Evolutionary conservation across 2,797 vertebrate species (phyloP), one percentile per base, ranked within the genome.

Genomic region (Pogoniulus pusillus): DNA sequence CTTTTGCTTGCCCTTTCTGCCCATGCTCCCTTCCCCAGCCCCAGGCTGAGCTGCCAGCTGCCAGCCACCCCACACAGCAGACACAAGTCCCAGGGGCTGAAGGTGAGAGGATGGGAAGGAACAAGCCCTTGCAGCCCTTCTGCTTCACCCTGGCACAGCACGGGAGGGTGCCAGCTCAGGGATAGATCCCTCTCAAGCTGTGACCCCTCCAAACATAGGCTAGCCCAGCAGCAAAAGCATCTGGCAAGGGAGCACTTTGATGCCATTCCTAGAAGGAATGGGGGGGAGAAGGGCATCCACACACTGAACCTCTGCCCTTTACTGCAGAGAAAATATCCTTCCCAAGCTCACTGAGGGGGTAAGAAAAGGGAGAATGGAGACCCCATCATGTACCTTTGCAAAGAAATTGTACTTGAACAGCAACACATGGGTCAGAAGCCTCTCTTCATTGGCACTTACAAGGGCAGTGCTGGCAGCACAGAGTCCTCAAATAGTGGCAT

Each of bases 341-440:
- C n/a, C 15, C 45, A 84, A 87, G 62, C 34, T 62, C 37, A 45
- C 3, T 5, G 14, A 2, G 13, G 26, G 34, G 32, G 27, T 41
- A 41, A 41, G 39, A 41, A 41, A 41, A 12, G 13, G 47, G 32
- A 29, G 51, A 54, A 32, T 1, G 37, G 55, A 37, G 79, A 55
- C 39, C 34, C 51, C 37, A 16, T 7, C 63, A 1, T 5, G 10
- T 8, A 12, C 63, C 51, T 34, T 14, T n/a, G 53, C 58, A 41
- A 17, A 41, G 8, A 82, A 41, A 22, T 5, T 2, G 7, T 8
- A 15, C 32, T 17, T 1, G 26, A 18, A 37, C 41, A 20, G 58
- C 2, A 3, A n/a, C n/a, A 11, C 15, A 1, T 2, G 0, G 45
- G 53, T 10, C 63, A 23, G 63, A 26, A 63, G 30, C 20, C 12